Evolutionary conservation across 2,888 invertebrate species (phyloP).

Genomic region (Aplocera efformata): DNA sequence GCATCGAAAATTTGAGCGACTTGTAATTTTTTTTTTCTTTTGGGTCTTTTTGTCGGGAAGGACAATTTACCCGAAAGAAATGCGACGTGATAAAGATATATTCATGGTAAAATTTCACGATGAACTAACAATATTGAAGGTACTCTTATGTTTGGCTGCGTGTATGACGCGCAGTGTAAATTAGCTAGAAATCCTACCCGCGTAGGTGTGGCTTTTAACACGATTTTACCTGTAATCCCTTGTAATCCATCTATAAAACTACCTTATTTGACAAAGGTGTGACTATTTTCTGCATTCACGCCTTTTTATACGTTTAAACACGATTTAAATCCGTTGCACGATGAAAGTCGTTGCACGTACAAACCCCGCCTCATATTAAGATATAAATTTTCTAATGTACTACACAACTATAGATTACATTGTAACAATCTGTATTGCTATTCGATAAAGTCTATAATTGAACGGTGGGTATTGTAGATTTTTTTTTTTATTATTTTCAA

Average conservation of each 20-base stretch:
- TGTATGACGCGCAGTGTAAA: neutral
- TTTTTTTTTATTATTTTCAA: slow-evolving; percentile 24
- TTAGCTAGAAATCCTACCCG: slow-evolving; percentile 9
- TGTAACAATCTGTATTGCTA: slow-evolving; percentile 28
- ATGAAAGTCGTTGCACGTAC: neutral
- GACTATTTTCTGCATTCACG: slow-evolving; percentile 15
- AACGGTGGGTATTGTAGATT: slow-evolving; percentile 4
- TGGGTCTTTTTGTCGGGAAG: too few relatives aligned
- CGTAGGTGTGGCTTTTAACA: slow-evolving; percentile 32
- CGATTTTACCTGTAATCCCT: slow-evolving; percentile 22
- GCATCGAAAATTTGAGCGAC: too few relatives aligned
- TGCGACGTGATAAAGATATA: too few relatives aligned
- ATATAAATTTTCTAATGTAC: slow-evolving; percentile 9
- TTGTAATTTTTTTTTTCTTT: too few relatives aligned
- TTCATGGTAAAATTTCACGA: too few relatives aligned
- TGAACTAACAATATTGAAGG: too few relatives aligned
- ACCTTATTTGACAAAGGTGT: slow-evolving; percentile 25
- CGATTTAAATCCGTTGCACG: neutral
- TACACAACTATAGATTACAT: slow-evolving; percentile 4
- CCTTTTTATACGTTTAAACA: slow-evolving; percentile 11
- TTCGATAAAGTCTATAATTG: slow-evolving; percentile 26
- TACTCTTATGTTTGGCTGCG: too few relatives aligned
- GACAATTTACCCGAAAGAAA: too few relatives aligned
- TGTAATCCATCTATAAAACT: slow-evolving; percentile 25
- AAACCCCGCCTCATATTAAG: slow-evolving; percentile 14